Conservation (phyloP, 2,113 vertebrate genomes). For the Rhinoptilus africanus region DNA sequence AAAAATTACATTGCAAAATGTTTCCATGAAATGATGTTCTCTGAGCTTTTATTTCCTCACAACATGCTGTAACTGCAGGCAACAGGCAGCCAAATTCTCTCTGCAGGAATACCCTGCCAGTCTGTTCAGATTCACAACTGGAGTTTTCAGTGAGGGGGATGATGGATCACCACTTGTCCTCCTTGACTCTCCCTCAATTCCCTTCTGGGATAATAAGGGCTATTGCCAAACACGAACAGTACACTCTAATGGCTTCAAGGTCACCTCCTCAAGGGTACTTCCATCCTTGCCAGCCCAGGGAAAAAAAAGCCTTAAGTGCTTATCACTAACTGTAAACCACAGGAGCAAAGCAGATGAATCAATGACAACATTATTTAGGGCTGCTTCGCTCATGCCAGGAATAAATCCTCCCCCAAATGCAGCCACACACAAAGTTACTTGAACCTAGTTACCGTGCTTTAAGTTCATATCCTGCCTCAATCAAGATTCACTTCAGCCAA, state of each 20-base stretch:
- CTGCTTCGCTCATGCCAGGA: not conserved
- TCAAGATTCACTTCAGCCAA: not conserved
- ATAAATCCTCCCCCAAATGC: not conserved
- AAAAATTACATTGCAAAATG: not conserved
- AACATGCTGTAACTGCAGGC: not conserved
- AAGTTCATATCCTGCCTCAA: not conserved
- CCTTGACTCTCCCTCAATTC: not conserved
- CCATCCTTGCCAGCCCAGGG: not conserved
- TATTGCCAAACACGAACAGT: not conserved
- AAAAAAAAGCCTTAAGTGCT: not conserved
- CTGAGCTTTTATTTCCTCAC: not conserved
- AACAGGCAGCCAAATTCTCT: not conserved
- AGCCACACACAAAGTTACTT: not conserved
- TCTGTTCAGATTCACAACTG: not conserved
- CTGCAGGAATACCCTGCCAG: not conserved
- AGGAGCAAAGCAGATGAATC: not conserved
- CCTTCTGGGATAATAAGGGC: not conserved
- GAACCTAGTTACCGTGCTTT: not conserved
- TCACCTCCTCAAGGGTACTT: not conserved
- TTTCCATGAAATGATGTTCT: not conserved
- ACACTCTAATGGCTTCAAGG: not conserved
- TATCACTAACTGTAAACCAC: not conserved
- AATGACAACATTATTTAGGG: not conserved
- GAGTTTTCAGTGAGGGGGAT: not conserved
- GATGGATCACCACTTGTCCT: not conserved